phyloP scores from a whole-genome alignment of 2,888 invertebrate genomes.

The Microplitis manilae region DNA sequence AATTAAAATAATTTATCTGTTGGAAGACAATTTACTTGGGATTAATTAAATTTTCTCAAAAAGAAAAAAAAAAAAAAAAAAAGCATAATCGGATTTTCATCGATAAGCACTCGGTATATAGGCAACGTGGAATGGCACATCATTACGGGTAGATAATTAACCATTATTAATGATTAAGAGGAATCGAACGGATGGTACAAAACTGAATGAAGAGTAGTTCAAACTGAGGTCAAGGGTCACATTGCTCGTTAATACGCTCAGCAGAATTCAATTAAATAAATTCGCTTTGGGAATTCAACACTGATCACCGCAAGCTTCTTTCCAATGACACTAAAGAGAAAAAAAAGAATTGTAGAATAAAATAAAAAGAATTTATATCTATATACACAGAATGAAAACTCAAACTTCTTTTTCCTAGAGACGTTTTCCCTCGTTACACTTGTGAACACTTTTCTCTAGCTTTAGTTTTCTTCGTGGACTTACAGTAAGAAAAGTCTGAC shows the following conservation, averaged over 20 bases:
- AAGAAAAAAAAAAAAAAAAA: background rate
- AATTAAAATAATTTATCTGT: background rate
- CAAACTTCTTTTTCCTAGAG: slow-evolving; percentile 13
- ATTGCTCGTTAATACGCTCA: slow-evolving; percentile 56
- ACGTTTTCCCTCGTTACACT: slow-evolving; percentile 38
- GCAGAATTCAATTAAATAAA: slow-evolving; percentile 59
- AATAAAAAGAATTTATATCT: background rate
- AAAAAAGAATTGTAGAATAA: slow-evolving; percentile 8
- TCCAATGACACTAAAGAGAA: slow-evolving; percentile 14
- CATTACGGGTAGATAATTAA: background rate
- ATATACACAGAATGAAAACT: slow-evolving; percentile 19
- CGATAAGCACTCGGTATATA: background rate
- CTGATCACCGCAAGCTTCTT: slow-evolving; percentile 46
- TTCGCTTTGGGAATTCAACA: slow-evolving; percentile 52
- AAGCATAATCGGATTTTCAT: background rate
- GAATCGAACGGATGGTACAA: slow-evolving; percentile 22
- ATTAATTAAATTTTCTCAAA: background rate
- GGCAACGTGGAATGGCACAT: background rate
- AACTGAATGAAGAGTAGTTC: slow-evolving; percentile 31
- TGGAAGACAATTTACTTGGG: background rate
- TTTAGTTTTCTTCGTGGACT: slow-evolving; percentile 8
- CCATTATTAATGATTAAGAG: slow-evolving; percentile 19
- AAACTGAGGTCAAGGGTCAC: slow-evolving; percentile 34
- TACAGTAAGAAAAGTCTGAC: slow-evolving; percentile 17
- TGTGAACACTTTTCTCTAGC: slow-evolving; percentile 37